Evolutionary conservation across 2,888 invertebrate species (phyloP), one percentile per base, ranked within the genome.

Genomic region (Meta bourneti): DNA sequence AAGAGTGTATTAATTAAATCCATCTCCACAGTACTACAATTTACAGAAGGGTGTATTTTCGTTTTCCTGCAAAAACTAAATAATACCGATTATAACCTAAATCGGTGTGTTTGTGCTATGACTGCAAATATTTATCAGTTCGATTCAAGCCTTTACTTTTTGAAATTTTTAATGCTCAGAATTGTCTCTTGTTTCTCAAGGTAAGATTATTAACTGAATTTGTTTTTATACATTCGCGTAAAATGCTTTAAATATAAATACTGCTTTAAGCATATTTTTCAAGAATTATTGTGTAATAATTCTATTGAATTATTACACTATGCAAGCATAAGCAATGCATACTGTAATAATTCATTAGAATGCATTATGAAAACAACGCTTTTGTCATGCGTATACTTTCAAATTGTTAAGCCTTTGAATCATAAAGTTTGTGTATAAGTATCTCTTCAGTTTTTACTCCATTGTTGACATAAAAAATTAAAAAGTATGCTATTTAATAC

Each of bases 1-100:
- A 74, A 84, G 84, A 54, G 84, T 20, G 74, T 34, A 75, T 75
- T 84, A 84, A 84, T 84, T 84, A 84, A 75, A 75, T 48, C 72
- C 71, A 71, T 71, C 71, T 82, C 82, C 34, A 34, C 4, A 82
- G 71, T 82, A 82, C 34, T 34, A 80, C 54, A 61, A 80, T 80
- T 79, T 61, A n/a, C 51, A 52, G 19, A 19, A 19, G 79, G 11
- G 34, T 19, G 8, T 54, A 19, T 79, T 79, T 72, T 72, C 8
- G 16, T 61, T 61, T 61, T 1, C 6, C 11, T 13, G 61, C 61
- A 16, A 61, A 16, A 9, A 61, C 13, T 9, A 61, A 61, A 61
- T 61, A 16, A 61, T 9, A 16, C 16, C 61, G 61, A 61, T 61
- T 61, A 61, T 61, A 61, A 61, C 16, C 61, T 61, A 16, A 16